A percentile compares a stretch with the other conserved stretches of the same genome.
Evolutionary conservation across 1,140 invertebrate species (phyloP).

Genomic region (Trigoniulus corallinus): DNA sequence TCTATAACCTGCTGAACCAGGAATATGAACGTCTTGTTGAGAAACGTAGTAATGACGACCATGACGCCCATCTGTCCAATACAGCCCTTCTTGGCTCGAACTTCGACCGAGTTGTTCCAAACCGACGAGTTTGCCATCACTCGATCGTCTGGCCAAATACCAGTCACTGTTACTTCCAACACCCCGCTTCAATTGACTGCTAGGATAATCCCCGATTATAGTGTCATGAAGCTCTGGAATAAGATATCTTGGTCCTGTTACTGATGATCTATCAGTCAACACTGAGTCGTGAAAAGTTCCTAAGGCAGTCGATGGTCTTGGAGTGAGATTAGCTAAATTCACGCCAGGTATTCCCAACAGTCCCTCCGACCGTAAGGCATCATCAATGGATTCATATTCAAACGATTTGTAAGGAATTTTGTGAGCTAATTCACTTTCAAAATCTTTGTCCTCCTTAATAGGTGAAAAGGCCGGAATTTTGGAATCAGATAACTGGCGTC

Average conservation of each 20-base stretch:
- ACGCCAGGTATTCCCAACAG: slow-evolving; percentile 4
- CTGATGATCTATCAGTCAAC: not conserved
- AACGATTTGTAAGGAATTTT: slow-evolving; percentile 29
- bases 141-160: slow-evolving; percentile 11
- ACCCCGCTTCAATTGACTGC: slow-evolving; percentile 1
- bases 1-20: no score
- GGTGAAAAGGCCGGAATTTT: slow-evolving; percentile 34
- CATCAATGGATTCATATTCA: slow-evolving; percentile 32
- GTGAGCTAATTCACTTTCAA: slow-evolving; percentile 26
- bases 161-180: no score
- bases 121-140: not conserved
- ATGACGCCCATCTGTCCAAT: not conserved
- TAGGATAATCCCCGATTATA: slow-evolving; percentile 21
- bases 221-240: slow-evolving; percentile 29
- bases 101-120: not conserved
- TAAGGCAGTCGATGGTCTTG: slow-evolving; percentile 3
- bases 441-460: slow-evolving; percentile 34
- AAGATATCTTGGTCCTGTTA: slow-evolving; percentile 18
- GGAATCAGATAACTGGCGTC: slow-evolving; percentile 33
- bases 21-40: not conserved
- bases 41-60: not conserved
- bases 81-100: slow-evolving; percentile 2
- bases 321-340: not conserved
- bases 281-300: slow-evolving; percentile 5
- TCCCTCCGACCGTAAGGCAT: slow-evolving; percentile 15